Base-by-base conservation (phyloP, 2,113 vertebrate species). In the Mesocricetus auratus region DNA sequence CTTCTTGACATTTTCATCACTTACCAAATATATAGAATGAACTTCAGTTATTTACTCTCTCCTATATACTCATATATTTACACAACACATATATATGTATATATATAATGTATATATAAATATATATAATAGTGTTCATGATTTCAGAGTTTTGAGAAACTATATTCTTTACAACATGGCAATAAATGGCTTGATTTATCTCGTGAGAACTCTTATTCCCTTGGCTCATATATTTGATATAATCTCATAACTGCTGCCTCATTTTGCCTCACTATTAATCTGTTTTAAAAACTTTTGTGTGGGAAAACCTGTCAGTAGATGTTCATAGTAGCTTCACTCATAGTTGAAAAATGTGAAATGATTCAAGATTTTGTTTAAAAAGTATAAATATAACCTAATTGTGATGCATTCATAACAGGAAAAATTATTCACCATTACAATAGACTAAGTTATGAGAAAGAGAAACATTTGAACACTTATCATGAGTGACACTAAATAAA, bases 61-160 rank as follows among this genome's bases (percentile, higher is more conserved):
- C 66, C 11, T 47, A 13, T 75, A 94, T 58, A 89, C 77, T 66
- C 89, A 42, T 89, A n/a, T 68, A 75, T 93, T n/a, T n/a, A n/a
- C n/a, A n/a, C n/a, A n/a, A n/a, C n/a, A n/a, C n/a, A n/a, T n/a
- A n/a, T n/a, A n/a, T n/a, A n/a, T n/a, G n/a, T n/a, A n/a, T n/a
- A n/a, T n/a, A n/a, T n/a, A n/a, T n/a, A n/a, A n/a, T n/a, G n/a
- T n/a, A n/a, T n/a, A n/a, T n/a, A n/a, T n/a, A n/a, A n/a, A 47
- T 47, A 47, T 47, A 47, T 47, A 47, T 47, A 47, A 5, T 47
- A 8, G 24, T 0, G 66, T 86, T 13, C 26, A 56, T 39, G 19
- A 87, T 81, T 88, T 74, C 16, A 73, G 29, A 56, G 86, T 82
- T 86, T 62, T 50, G 29, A 15, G 29, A 3, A 73, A 85, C 74